Percentiles rank a stretch among this genome's conserved stretches.
These are phyloP conservation scores for Dysidea cf. avara DNA, from an alignment of 37 sponge, comb jelly and placozoan species.

Conservation along the genomic window DNA sequence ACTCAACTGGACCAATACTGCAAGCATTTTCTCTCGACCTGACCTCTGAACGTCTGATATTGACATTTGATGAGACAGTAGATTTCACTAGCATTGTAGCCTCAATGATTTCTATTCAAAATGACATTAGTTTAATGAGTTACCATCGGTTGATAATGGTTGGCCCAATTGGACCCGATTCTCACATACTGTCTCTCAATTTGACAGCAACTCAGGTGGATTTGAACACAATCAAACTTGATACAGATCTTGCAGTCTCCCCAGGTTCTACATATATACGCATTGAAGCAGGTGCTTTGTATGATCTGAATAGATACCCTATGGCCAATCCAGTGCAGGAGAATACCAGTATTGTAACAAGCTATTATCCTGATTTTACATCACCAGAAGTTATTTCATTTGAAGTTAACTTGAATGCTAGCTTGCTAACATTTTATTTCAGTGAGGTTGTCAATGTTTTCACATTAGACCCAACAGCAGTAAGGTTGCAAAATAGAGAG, in stretches of 20 bases:
- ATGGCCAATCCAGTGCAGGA: slow-evolving; percentile 43
- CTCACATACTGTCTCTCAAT: slow-evolving; percentile 64
- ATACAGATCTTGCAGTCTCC: slow-evolving; percentile 56
- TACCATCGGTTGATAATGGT: slow-evolving; percentile 16
- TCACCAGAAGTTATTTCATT: slow-evolving; percentile 58
- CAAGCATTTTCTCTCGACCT: slow-evolving; percentile 70
- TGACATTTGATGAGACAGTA: slow-evolving; percentile 91
- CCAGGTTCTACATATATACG: slow-evolving; percentile 53
- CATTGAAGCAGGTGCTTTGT: slow-evolving; percentile 47
- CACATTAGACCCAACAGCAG: slow-evolving; percentile 52
- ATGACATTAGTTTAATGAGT: neutral
- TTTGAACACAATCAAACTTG: slow-evolving; percentile 68
- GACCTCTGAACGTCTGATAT: slow-evolving; percentile 53
- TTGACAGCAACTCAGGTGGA: slow-evolving; percentile 72
- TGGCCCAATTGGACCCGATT: slow-evolving; percentile 61
- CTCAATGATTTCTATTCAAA: slow-evolving; percentile 37
- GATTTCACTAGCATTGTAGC: slow-evolving; percentile 49
- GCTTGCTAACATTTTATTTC: slow-evolving; percentile 72
- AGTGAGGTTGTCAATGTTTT: slow-evolving; percentile 71
- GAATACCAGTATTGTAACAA: neutral
- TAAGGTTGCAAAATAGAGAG: slow-evolving; percentile 57
- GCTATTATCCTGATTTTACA: slow-evolving; percentile 62
- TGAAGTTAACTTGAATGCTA: slow-evolving; percentile 61
- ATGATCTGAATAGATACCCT: slow-evolving; percentile 45
- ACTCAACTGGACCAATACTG: slow-evolving; percentile 60